Percentiles rank a stretch among this genome's conserved stretches.
phyloP scores from a whole-genome alignment of 2,113 vertebrate genomes.

The Cochlearius cochlearius region DNA sequence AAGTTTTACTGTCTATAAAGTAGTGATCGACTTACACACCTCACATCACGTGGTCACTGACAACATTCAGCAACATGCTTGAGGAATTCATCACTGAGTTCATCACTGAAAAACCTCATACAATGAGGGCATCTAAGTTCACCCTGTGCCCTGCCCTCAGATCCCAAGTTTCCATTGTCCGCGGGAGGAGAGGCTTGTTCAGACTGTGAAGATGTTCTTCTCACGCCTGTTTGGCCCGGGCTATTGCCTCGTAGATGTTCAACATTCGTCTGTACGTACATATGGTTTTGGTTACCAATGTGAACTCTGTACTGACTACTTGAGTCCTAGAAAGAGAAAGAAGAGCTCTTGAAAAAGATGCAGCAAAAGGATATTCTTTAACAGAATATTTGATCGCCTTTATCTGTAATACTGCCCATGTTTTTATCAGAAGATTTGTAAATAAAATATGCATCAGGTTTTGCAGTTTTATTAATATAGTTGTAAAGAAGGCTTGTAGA shows the following conservation, averaged over 20 bases:
- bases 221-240: slow-evolving; percentile 31
- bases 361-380: not conserved
- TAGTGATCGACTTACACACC: slow-evolving; percentile 27
- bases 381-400: not conserved
- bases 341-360: not conserved
- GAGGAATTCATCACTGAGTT: slow-evolving; percentile 79
- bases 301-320: slow-evolving; percentile 65
- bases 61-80: slow-evolving; percentile 86
- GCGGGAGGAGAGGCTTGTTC: not conserved
- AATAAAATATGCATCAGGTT: not conserved
- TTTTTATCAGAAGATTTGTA: not conserved
- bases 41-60: slow-evolving; percentile 52
- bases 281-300: slow-evolving; percentile 64
- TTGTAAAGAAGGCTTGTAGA: not conserved
- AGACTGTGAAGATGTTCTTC: slow-evolving; percentile 4
- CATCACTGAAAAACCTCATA: slow-evolving; percentile 76
- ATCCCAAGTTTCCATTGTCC: not conserved
- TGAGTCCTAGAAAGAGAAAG: slow-evolving; percentile 69
- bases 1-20: not conserved
- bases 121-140: slow-evolving; percentile 89
- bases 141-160: slow-evolving; percentile 56
- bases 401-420: not conserved
- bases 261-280: not conserved
- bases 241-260: slow-evolving; percentile 38
- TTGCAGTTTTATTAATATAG: not conserved